Evolutionary conservation across 2,113 vertebrate species (phyloP), one percentile per base, ranked within the genome.

Genomic region (Poeciliopsis turrubarensis): DNA sequence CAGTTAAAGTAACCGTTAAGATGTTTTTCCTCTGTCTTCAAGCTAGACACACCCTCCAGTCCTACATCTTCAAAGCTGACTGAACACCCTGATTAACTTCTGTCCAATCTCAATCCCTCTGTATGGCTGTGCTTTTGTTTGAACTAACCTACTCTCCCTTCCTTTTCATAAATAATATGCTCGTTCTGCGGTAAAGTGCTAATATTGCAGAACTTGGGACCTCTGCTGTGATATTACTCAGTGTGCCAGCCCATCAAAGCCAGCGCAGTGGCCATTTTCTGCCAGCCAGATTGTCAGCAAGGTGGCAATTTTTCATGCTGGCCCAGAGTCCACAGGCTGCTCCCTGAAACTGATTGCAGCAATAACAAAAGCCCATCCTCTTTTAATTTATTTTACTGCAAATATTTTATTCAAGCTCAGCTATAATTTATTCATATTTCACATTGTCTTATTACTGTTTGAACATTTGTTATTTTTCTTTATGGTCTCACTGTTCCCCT

Each of bases 381-480:
- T 79, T 79, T 78, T 94, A 89, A 92, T 90, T 92, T 86, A 90
- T 89, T 93, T 93, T 91, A 91, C 84, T 73, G 90, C 75, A 25
- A 83, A 92, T 93, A 87, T 94, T 93, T 94, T 92, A 94, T 94
- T 93, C 89, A 91, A 87, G 57, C 80, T 17, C 73, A 79, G 62
- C 73, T 86, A 88, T 94, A 92, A 94, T 94, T 90, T 93, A 92
- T 94, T 95, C 88, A 93, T 93, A 92, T 92, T 93, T 92, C 77
- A 83, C 65, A 14, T 93, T 89, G 75, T 85, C 88, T 94, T 94
- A 92, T 91, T 94, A 92, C 90, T 84, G 89, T 92, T 94, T 91
- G 91, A 94, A 93, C 91, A 95, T 94, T 89, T 93, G 92, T 93
- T 93, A 93, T 92, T 93, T 92, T 90, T 82, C 88, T 93, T 94